phyloP scores from a whole-genome alignment of 2,113 vertebrate genomes.

The Pelecanus crispus region DNA sequence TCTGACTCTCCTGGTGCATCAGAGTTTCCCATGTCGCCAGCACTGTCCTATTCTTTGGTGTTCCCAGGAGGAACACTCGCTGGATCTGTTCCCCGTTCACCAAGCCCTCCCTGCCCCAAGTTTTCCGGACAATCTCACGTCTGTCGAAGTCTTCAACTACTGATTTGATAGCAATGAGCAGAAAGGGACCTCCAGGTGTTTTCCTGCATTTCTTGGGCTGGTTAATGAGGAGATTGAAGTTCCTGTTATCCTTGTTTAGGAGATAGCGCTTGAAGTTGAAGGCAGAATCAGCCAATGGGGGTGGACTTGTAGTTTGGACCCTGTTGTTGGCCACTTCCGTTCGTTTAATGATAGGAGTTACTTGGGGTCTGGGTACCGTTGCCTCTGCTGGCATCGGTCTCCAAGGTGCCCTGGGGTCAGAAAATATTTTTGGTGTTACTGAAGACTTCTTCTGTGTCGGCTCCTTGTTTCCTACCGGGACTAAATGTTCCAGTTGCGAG shows the following conservation, averaged over 20 bases:
- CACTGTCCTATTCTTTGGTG: constrained; percentile 75
- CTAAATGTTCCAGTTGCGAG: constrained; percentile 67
- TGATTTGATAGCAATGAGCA: constrained; percentile 93
- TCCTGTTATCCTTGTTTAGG: constrained; percentile 86
- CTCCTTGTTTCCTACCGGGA: constrained; percentile 19
- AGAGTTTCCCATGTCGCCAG: constrained; percentile 86
- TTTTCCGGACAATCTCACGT: constrained; percentile 92
- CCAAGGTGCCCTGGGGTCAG: background rate
- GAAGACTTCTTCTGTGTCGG: background rate
- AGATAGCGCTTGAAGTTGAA: constrained; percentile 89
- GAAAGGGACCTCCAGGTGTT: constrained; percentile 65
- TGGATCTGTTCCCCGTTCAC: constrained; percentile 74
- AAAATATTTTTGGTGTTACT: background rate
- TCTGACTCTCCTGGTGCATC: constrained; percentile 84
- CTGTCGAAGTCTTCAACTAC: constrained; percentile 88
- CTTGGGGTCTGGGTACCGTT: background rate
- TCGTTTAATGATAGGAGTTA: background rate
- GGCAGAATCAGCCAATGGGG: constrained; percentile 32
- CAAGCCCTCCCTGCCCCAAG: constrained; percentile 87
- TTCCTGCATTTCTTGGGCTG: constrained; percentile 86
- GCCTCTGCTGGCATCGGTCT: background rate
- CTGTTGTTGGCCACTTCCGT: background rate
- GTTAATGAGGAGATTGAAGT: constrained; percentile 87
- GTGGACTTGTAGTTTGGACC: background rate
- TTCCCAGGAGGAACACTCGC: constrained; percentile 88